phyloP scores from a whole-genome alignment of 2,888 invertebrate genomes.

The Ellobium chinense region DNA sequence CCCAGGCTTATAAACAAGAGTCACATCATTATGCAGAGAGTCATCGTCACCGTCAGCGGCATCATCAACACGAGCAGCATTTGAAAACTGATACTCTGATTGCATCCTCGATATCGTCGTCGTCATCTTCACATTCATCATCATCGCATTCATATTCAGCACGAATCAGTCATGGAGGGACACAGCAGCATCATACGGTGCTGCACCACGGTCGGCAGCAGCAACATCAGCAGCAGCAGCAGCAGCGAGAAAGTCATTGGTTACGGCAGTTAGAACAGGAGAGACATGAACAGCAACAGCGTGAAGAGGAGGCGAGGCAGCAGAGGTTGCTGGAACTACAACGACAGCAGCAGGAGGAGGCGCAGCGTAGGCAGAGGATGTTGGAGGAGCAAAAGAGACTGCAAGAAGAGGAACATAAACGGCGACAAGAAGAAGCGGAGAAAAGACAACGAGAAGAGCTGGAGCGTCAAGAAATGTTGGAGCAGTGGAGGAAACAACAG shows the following conservation, averaged over 20 bases:
- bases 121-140: background rate
- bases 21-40: background rate
- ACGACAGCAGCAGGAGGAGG: background rate
- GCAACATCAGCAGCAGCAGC: background rate
- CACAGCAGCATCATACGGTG: background rate
- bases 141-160: conserved; percentile 25
- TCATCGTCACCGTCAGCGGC: background rate
- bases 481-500: background rate
- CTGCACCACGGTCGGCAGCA: background rate
- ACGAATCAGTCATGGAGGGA: background rate
- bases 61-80: conserved; percentile 22
- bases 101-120: background rate
- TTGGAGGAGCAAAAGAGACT: background rate
- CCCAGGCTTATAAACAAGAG: background rate
- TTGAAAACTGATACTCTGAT: background rate
- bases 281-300: background rate
- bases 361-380: background rate
- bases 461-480: background rate
- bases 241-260: background rate
- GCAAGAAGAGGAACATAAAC: background rate
- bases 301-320: background rate
- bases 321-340: background rate
- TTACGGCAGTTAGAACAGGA: no score
- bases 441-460: background rate
- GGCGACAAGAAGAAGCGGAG: background rate